Conservation (phyloP, 2,797 vertebrate genomes). For the Sparidentex hasta region DNA sequence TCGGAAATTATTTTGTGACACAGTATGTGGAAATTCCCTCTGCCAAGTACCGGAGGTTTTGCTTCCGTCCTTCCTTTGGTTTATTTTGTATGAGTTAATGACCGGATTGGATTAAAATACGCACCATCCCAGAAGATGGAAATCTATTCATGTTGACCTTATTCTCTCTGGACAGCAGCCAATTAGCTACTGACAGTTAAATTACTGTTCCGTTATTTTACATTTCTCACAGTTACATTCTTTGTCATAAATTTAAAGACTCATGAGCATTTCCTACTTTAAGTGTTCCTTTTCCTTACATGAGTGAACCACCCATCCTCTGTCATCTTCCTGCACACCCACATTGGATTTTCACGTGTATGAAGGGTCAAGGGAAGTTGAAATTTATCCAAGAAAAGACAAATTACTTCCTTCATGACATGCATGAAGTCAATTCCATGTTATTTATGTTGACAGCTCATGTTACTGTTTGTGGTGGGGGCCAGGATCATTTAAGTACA, state of each 20-base stretch:
- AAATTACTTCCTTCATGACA: too few species aligned
- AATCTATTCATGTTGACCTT: background rate
- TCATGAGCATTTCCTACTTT: too few species aligned
- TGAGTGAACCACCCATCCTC: background rate
- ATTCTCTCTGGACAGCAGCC: too few species aligned
- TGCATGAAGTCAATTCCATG: background rate
- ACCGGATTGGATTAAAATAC: background rate
- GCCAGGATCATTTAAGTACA: background rate
- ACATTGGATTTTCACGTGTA: background rate
- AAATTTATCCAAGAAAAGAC: background rate
- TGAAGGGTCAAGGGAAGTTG: background rate
- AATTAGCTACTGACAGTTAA: too few species aligned
- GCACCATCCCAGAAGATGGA: background rate
- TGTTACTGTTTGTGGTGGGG: background rate
- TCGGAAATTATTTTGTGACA: background rate
- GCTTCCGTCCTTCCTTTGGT: background rate
- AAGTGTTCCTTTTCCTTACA: background rate
- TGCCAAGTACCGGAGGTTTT: background rate
- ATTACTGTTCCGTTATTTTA: too few species aligned
- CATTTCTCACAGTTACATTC: too few species aligned
- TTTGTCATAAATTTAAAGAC: too few species aligned
- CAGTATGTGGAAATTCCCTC: rapidly evolving
- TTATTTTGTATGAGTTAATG: background rate
- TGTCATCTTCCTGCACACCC: background rate
- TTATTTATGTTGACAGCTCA: rapidly evolving